These are phyloP conservation scores for Odontothrips loti DNA, from an alignment of 2,888 invertebrate genomes.

Conservation along the genomic window DNA sequence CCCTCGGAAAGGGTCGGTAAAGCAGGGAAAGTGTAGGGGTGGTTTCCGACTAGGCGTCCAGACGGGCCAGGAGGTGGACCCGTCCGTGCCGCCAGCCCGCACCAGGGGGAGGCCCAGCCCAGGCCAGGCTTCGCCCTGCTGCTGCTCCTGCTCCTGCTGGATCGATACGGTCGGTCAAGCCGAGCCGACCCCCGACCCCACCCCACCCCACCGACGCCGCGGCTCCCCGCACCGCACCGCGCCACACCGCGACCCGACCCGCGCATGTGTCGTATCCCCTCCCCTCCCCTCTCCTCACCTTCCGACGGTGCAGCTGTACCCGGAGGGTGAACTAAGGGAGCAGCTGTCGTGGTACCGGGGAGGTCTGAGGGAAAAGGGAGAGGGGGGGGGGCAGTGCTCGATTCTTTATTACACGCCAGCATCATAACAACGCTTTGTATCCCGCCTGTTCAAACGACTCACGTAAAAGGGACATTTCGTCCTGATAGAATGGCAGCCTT, in stretches of 20 bases:
- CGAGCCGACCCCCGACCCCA: neutral
- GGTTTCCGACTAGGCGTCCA: neutral
- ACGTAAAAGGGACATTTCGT: too few relatives aligned
- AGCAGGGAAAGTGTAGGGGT: conserved; percentile 25
- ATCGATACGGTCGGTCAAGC: conserved; percentile 14
- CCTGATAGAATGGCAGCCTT: too few relatives aligned
- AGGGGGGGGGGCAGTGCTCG: too few relatives aligned
- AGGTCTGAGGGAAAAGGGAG: neutral
- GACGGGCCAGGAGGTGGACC: conserved; percentile 1
- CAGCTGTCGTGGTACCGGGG: neutral
- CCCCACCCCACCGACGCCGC: neutral
- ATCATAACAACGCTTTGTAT: too few relatives aligned
- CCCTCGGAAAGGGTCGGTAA: conserved; percentile 16
- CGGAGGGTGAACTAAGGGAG: neutral
- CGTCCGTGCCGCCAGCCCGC: neutral
- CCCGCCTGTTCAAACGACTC: too few relatives aligned
- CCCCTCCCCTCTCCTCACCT: neutral
- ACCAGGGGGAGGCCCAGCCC: conserved; percentile 14
- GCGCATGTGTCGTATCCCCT: neutral
- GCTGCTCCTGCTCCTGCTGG: neutral
- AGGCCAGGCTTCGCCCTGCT: too few relatives aligned
- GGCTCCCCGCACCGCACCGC: neutral
- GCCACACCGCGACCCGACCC: neutral
- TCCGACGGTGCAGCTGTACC: conserved; percentile 1
- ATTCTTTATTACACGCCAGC: too few relatives aligned